phyloP scores from a whole-genome alignment of 1,140 invertebrate species.

The Saxidomus purpurata region DNA sequence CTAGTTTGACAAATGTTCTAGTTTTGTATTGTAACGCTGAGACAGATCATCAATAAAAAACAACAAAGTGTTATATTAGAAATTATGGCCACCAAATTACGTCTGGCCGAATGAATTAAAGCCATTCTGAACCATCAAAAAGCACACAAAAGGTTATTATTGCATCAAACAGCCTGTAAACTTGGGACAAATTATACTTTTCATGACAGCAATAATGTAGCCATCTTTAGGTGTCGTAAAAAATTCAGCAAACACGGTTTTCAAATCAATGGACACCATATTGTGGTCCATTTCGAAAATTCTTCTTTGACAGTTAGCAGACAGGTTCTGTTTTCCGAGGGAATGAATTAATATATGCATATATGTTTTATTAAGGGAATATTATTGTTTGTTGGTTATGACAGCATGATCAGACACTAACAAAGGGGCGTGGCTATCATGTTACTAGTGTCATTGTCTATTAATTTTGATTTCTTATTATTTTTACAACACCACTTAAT shows the following conservation, averaged over 20 bases:
- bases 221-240: neutral
- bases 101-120: constrained; percentile 37
- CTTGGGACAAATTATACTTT: neutral
- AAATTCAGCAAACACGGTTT: neutral
- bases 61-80: constrained; percentile 40
- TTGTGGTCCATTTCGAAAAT: constrained; percentile 2
- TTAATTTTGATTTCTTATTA: no score
- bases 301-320: neutral
- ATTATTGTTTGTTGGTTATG: neutral
- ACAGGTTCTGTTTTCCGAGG: neutral
- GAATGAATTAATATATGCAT: neutral
- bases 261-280: constrained; percentile 12
- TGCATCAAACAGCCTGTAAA: constrained; percentile 11
- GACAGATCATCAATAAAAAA: constrained; percentile 46
- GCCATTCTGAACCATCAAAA: constrained; percentile 5
- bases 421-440: no score
- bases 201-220: constrained; percentile 24
- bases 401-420: no score
- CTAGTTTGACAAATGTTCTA: constrained; percentile 16
- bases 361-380: neutral
- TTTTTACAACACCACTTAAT: no score
- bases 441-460: no score
- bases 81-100: constrained; percentile 18
- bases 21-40: constrained; percentile 15
- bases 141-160: constrained; percentile 22